Conservation (phyloP, 2,888 invertebrate species). For the Andrena bicolor region DNA sequence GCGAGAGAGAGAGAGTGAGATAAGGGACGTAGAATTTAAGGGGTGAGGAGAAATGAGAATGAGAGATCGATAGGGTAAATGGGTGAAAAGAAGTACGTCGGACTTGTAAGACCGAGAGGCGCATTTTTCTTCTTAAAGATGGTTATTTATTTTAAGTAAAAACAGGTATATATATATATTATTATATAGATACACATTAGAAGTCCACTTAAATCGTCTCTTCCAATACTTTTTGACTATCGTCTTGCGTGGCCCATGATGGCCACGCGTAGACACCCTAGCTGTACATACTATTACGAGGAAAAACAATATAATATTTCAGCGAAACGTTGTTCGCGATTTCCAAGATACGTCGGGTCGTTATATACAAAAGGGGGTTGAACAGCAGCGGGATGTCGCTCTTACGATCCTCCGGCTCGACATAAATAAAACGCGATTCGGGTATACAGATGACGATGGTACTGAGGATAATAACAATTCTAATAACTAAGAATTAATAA, state of each 20-base stretch:
- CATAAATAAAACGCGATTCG: slow-evolving; percentile 61
- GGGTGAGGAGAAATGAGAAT: background rate
- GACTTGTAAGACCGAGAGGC: slow-evolving; percentile 61
- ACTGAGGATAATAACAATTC: slow-evolving; percentile 75
- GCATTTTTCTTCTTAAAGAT: slow-evolving; percentile 72
- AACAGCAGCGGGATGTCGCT: slow-evolving; percentile 48
- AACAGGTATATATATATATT: slow-evolving; percentile 64
- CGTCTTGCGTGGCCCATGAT: slow-evolving; percentile 51
- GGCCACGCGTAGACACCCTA: slow-evolving; percentile 49
- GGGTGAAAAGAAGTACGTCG: slow-evolving; percentile 30
- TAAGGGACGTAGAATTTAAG: slow-evolving; percentile 9
- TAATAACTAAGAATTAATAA: slow-evolving; percentile 73
- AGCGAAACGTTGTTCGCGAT: slow-evolving; percentile 40
- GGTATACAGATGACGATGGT: slow-evolving; percentile 57
- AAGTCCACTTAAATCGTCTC: slow-evolving; percentile 77
- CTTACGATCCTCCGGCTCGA: slow-evolving; percentile 62
- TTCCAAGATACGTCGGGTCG: slow-evolving; percentile 41
- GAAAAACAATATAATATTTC: slow-evolving; percentile 51
- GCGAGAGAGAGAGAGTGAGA: background rate
- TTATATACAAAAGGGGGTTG: slow-evolving; percentile 66
- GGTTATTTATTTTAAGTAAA: slow-evolving; percentile 81
- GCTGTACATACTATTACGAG: slow-evolving; percentile 73
- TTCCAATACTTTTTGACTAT: slow-evolving; percentile 77
- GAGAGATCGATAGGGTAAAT: slow-evolving; percentile 24
- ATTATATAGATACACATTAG: slow-evolving; percentile 66